Base-by-base conservation (phyloP, 2,888 invertebrate genomes). In the Gasteruption jaculator region DNA sequence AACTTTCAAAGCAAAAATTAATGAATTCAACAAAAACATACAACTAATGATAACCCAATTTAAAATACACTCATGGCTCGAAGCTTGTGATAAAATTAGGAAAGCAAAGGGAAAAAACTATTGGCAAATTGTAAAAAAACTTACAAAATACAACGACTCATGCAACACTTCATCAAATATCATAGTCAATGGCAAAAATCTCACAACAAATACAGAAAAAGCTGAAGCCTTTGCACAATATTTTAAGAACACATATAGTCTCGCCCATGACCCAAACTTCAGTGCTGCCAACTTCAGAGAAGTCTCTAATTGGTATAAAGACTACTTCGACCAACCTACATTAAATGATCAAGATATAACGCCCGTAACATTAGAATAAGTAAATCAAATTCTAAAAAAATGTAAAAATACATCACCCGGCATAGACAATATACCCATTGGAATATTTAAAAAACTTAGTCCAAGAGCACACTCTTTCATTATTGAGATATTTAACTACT, bases 61-160 rank as follows among this genome's bases (percentile, higher is more conserved):
- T 22, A 10, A 14, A 14, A 41, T 36, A 4, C 41, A 41, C 29
- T 21, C 30, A 2, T 36, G 41, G 41, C 6, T 41, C 3, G 29
- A 37, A 20, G 29, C 36, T 2, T 41, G 29, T 8, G 36, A 41
- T 3, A 18, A 41, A 20, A 37, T 36, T 8, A 16, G n/a, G 3
- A 26, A 20, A 27, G 20, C 24, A 4, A 36, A 41, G 14, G 36
- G 36, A n/a, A 36, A 36, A 41, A 41, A 36, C 36, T 41, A 41
- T 30, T 41, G 30, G 41, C 41, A 41, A 10, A 37, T 10, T 16
- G 24, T 36, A 4, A 41, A 41, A 29, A 40, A 26, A 40, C 10
- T 40, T 6, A 10, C 26, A 4, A 24, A 19, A 34, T 26, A 26
- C 6, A 27, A n/a, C n/a, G n/a, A 40, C 24, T 5, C 10, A 10